Evolutionary conservation across 2,888 invertebrate species (phyloP), one percentile per base, ranked within the genome.

Genomic region (Subacronicta megacephala): DNA sequence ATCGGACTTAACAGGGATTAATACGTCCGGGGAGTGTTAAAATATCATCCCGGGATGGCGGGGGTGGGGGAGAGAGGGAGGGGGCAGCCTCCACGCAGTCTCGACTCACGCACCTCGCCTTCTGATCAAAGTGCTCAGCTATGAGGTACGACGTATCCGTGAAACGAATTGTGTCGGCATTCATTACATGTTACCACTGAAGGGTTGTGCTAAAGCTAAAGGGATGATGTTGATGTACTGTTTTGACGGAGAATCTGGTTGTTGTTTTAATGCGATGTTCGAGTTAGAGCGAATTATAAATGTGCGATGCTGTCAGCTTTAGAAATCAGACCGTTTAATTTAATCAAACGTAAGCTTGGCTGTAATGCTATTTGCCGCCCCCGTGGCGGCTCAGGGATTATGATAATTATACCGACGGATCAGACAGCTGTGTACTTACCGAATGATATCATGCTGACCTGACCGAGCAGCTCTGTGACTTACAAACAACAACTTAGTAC

Each of bases 1-100:
- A 90, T 88, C 75, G 80, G 83, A 80, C 85, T 88, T 89, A 88
- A 89, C 86, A 81, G 84, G 88, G 87, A 88, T 90, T 90, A 90
- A 89, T 88, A 85, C 78, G 81, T 83, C 82, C 72, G 74, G 81
- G 77, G 80, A 83, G 81, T 77, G 80, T 81, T 88, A 81, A 81
- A 87, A 85, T 81, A 86, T 83, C 83, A 84, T 84, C 81, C 71
- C 65, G 57, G 57, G 57, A 72, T 74, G 17, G 50, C 38, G 45
- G 17, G 35, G 35, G 43, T 31, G n/a, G 44, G 35, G 47, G 33
- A 17, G 17, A 41, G 33, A 18, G 10, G 13, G 12, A 2, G 13
- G 20, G 15, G 18, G n/a, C n/a, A 7, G 7, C 36, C 45, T 16
- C 3, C 5, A 2, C 7, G n/a, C n/a, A n/a, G n/a, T n/a, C n/a